Conservation (phyloP, 1,140 invertebrate genomes). For the Pogonognathellus flavescens region DNA sequence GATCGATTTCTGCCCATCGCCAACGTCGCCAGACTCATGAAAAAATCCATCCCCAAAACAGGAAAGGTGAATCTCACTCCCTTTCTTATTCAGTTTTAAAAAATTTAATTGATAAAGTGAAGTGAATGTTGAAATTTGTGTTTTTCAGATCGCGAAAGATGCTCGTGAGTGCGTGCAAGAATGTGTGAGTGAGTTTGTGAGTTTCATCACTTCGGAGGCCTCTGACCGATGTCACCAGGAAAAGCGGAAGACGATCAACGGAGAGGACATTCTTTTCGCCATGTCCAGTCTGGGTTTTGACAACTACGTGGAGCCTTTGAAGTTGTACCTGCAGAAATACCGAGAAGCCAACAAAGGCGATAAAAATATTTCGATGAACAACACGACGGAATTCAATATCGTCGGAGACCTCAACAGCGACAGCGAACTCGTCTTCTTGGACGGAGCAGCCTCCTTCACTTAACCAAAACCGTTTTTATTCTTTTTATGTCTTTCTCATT, state of each 20-base stretch:
- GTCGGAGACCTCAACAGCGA: not conserved
- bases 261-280: slow-evolving; percentile 97
- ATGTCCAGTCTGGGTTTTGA: slow-evolving; percentile 98
- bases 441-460: not conserved
- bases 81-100: not conserved
- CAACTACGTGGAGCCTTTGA: slow-evolving; percentile 97
- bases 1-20: slow-evolving; percentile 97
- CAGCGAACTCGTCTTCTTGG: slow-evolving; percentile 14
- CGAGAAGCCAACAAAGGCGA: slow-evolving; percentile 78
- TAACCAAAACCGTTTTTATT: too few relatives aligned
- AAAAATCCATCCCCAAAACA: slow-evolving; percentile 93
- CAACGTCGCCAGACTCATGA: slow-evolving; percentile 99
- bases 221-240: slow-evolving; percentile 95
- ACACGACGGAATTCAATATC: slow-evolving; percentile 17
- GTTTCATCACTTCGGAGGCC: slow-evolving; percentile 98
- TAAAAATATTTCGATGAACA: slow-evolving; percentile 53
- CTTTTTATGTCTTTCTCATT: too few relatives aligned
- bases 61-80: slow-evolving; percentile 81
- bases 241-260: slow-evolving; percentile 99
- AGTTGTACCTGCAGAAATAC: slow-evolving; percentile 97
- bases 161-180: slow-evolving; percentile 99
- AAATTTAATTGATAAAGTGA: not conserved
- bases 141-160: slow-evolving; percentile 94
- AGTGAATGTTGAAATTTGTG: not conserved
- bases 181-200: slow-evolving; percentile 99